Base-by-base conservation (phyloP, 2,797 vertebrate species). In the Harpagifer antarcticus region DNA sequence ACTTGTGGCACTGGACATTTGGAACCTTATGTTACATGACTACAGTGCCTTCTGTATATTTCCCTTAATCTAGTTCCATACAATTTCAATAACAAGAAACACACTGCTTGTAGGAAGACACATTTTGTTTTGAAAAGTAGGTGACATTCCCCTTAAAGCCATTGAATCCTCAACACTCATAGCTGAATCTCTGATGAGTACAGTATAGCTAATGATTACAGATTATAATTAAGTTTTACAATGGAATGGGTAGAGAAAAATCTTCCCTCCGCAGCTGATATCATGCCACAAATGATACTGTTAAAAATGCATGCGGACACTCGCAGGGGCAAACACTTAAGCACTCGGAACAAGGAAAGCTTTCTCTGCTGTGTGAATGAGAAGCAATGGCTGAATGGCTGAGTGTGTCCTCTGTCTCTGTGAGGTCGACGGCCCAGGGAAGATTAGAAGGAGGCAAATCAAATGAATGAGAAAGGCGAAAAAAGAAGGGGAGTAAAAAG, bases 371-470 rank as follows among this genome's bases (percentile, higher is more conserved):
- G 59, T 82, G 80, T 89, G 89, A 92, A 93, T 91, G 89, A 90
- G 86, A 64, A 84, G 83, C 82, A 45, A 20, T 45, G 87, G 81
- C 79, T 90, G 85, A 90, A 87, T 80, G 84, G 79, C 31, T 83
- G 85, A 90, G 87, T 83, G 83, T 88, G 83, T 88, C 83, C 79
- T 88, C 81, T 89, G 84, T 86, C 77, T 85, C 79, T 84, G 86
- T 86, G 89, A 90, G 86, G 87, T 90, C 87, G 80, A 83, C 81
- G 70, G 89, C 88, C 86, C 79, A 64, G 70, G 62, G 83, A 91
- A 91, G 91, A 93, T 93, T 90, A 91, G 85, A 80, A 85, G 74
- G 86, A 88, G 78, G 84, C 79, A 61, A 84, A 82, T 88, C 76
- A 78, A 83, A 87, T 91, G 84, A 87, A 89, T 78, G 82, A 77